phyloP scores from a whole-genome alignment of 2,797 vertebrate species.

The Chloroceryle inda region DNA sequence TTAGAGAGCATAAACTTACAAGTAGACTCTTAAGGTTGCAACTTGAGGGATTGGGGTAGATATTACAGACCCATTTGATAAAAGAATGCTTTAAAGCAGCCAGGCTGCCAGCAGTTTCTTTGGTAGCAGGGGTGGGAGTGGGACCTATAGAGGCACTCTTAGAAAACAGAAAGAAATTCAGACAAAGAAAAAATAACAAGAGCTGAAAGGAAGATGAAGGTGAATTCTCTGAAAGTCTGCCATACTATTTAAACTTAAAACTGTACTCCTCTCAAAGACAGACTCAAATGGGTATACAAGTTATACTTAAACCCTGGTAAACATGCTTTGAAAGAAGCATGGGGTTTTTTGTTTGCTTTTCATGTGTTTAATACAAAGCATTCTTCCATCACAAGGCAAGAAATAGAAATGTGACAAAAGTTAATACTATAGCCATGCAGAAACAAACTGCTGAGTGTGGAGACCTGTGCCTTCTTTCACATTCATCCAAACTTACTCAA shows the following conservation, averaged over 20 bases:
- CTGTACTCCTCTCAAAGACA: background rate
- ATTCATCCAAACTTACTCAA: background rate
- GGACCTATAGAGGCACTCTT: background rate
- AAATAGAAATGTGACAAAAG: background rate
- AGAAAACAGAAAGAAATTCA: background rate
- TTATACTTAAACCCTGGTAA: background rate
- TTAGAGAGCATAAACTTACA: background rate
- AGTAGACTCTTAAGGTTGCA: background rate
- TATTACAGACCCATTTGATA: background rate
- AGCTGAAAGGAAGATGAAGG: background rate
- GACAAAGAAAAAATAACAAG: background rate
- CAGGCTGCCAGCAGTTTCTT: background rate
- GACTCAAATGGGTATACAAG: accelerated
- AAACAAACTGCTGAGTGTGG: background rate
- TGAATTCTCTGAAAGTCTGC: background rate
- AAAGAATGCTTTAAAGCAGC: background rate
- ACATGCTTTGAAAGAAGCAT: background rate
- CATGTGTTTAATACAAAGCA: background rate
- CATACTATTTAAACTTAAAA: background rate
- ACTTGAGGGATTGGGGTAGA: background rate
- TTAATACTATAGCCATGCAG: background rate
- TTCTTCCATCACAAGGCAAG: background rate
- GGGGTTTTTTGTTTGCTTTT: background rate
- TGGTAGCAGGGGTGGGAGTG: background rate
- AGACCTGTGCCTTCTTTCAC: background rate